Evolutionary conservation across 2,113 vertebrate genomes (phyloP), one percentile per base, ranked within the genome.

Genomic region (Bubo bubo): DNA sequence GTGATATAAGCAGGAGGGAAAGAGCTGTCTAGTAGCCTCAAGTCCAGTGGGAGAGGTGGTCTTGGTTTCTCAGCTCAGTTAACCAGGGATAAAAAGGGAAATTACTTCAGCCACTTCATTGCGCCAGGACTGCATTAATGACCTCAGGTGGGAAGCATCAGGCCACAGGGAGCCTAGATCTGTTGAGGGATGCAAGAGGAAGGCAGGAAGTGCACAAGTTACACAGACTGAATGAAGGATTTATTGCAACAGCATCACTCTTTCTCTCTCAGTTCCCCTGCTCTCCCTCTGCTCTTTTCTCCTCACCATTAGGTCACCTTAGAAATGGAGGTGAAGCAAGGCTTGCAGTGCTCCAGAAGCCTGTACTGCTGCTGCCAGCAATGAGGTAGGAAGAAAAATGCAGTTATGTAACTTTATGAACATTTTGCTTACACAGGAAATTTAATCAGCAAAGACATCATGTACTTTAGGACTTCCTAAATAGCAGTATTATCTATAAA

Each of bases 401-500:
- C 59, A 43, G 34, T 95, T 96, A 88, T 34, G 75, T 91, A 96
- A 96, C 66, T 83, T 95, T n/a, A 76, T 64, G 71, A 92, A 59
- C 59, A 21, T 50, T 94, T 96, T 93, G 63, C 85, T 95, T 94
- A 70, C 87, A 91, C 59, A 72, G 89, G 92, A 97, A 97, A 96
- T 95, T 71, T 95, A 97, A 97, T 96, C 95, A 96, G 76, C 87
- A 72, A 94, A 95, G 79, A 95, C 89, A 96, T 86, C n/a, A 12
- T 83, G 92, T 96, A 90, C 95, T 93, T 95, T 52, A 85, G 70
- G 43, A 95, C 89, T 97, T 97, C 95, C 96, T 95, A 94, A 96
- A 93, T 56, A 87, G 91, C 67, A 66, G 26, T 49, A 35, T 90
- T 96, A 94, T 89, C 96, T 94, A 15, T 71, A 72, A 94, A 95